Percentiles rank a stretch among this genome's conserved stretches.
phyloP scores from a whole-genome alignment of 2,888 invertebrate species.

The Euphydryas editha region DNA sequence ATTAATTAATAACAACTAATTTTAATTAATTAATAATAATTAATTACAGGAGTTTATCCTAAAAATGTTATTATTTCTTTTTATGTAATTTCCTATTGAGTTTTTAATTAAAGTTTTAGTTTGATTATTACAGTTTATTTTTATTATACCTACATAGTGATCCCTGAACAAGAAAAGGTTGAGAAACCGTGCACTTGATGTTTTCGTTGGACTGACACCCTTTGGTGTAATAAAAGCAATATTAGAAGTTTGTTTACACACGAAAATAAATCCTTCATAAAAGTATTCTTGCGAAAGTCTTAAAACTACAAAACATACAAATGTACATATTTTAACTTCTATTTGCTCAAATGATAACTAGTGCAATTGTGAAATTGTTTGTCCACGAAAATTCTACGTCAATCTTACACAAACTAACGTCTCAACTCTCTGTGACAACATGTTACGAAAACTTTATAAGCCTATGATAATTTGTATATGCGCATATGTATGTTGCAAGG shows the following conservation, averaged over 20 bases:
- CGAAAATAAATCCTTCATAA: background rate
- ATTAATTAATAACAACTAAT: too few species aligned
- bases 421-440: conserved; percentile 11
- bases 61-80: background rate
- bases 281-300: conserved; percentile 8
- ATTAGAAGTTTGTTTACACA: background rate
- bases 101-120: background rate
- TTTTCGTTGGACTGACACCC: background rate
- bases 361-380: conserved; percentile 35
- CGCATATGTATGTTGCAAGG: too few species aligned
- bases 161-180: background rate
- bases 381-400: conserved; percentile 17
- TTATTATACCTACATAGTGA: background rate
- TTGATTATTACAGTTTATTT: background rate
- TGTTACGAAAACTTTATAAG: conserved; percentile 23
- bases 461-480: conserved; percentile 9
- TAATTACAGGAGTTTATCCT: background rate
- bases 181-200: background rate
- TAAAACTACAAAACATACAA: background rate
- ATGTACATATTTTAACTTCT: conserved; percentile 27
- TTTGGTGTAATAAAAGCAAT: background rate
- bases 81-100: background rate
- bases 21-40: too few species aligned
- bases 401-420: conserved; percentile 18
- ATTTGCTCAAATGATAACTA: conserved; percentile 34